Evolutionary conservation across 1,140 invertebrate species (phyloP), one percentile per base, ranked within the genome.

Genomic region (Bilobella aurantiaca): DNA sequence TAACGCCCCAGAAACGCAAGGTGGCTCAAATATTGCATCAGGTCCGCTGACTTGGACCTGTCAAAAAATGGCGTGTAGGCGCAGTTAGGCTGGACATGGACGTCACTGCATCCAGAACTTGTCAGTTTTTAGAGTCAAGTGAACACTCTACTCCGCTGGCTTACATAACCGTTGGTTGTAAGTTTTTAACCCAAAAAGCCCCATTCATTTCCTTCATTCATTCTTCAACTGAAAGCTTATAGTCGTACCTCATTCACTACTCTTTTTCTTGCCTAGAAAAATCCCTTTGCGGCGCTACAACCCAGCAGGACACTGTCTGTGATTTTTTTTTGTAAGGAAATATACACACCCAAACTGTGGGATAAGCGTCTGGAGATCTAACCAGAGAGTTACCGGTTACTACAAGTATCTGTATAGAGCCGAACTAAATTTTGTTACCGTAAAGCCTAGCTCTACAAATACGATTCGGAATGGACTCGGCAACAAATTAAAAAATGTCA

Each of bases 181-280:
- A 8, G 5, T 53, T 53, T 53, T 53, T 53, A 53, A 53, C 49
- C 49, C 49, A 53, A 53, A 42, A n/a, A 53, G 12, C 25, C 23
- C 25, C 49, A 53, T 53, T 53, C 49, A 53, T 53, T 53, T 53
- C 49, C 5, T 53, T 53, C 49, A 53, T 53, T 53, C 49, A 53
- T 53, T 53, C 49, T 18, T 23, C 14, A 53, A 53, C 14, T 18
- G n/a, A n/a, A n/a, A n/a, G n/a, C n/a, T n/a, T n/a, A n/a, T n/a
- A n/a, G n/a, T n/a, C n/a, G n/a, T n/a, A n/a, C n/a, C n/a, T n/a
- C n/a, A n/a, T n/a, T n/a, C n/a, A n/a, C n/a, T n/a, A n/a, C 25
- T 53, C 21, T 23, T 53, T 12, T 23, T 23, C n/a, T n/a, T n/a
- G n/a, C n/a, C n/a, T n/a, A n/a, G n/a, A n/a, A n/a, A n/a, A n/a